Percentiles rank a stretch among this genome's conserved stretches.
Evolutionary conservation across 2,888 invertebrate genomes (phyloP).

Genomic region (Vannuccia rotundouncinata): DNA sequence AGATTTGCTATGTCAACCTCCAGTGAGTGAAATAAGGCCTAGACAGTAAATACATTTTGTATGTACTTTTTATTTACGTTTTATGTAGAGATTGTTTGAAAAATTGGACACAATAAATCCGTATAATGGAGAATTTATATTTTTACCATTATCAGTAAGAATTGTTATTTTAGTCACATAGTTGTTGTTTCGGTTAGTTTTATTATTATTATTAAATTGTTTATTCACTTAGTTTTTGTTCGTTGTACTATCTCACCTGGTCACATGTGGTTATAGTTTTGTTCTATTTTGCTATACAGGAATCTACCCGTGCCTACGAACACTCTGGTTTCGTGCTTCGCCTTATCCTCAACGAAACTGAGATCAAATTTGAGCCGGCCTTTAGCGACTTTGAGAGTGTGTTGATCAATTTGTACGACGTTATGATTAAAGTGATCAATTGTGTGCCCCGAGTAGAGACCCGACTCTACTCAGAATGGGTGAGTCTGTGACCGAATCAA

Average conservation of each 20-base stretch:
- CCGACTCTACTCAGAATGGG: slow-evolving; percentile 66
- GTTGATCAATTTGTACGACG: slow-evolving; percentile 67
- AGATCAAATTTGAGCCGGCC: slow-evolving; percentile 57
- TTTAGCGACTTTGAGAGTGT: slow-evolving; percentile 66
- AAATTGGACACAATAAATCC: not conserved
- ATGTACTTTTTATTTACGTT: not conserved
- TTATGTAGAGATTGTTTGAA: not conserved
- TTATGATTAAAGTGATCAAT: slow-evolving; percentile 68
- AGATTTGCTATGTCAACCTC: slow-evolving; percentile 63
- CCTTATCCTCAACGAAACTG: slow-evolving; percentile 54
- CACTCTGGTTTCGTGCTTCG: slow-evolving; percentile 57
- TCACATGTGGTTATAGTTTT: too few relatives aligned
- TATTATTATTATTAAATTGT: too few relatives aligned
- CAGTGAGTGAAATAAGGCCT: slow-evolving; percentile 31
- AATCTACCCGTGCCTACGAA: slow-evolving; percentile 47
- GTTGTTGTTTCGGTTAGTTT: not conserved
- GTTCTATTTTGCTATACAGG: not conserved
- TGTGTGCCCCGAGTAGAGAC: slow-evolving; percentile 73
- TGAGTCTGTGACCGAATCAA: too few relatives aligned
- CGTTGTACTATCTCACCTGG: too few relatives aligned
- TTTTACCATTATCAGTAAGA: not conserved
- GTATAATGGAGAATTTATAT: not conserved
- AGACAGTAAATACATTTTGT: too few relatives aligned
- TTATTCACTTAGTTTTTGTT: too few relatives aligned
- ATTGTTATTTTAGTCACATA: not conserved